These are phyloP conservation scores for Homarus gammarus DNA, from an alignment of 2,888 invertebrate genomes.

Conservation along the genomic window DNA sequence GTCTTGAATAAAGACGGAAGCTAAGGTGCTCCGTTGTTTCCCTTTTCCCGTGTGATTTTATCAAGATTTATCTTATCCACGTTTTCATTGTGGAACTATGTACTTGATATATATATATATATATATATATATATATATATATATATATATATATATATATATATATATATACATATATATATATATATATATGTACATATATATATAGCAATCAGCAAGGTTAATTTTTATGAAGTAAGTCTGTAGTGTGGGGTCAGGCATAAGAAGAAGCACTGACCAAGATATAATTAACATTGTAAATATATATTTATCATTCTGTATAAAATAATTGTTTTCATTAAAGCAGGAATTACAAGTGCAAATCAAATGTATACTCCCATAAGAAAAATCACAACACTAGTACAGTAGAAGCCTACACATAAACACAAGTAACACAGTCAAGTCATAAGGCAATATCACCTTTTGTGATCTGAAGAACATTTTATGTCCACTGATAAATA, in stretches of 20 bases:
- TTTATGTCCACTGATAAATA: not conserved
- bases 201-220: too few species aligned
- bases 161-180: constrained; percentile 14
- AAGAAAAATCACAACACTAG: not conserved
- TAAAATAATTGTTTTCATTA: not conserved
- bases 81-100: not conserved
- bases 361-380: not conserved
- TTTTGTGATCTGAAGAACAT: not conserved
- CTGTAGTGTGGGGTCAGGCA: too few species aligned
- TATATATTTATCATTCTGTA: too few species aligned
- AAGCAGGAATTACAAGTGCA: not conserved
- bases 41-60: too few species aligned
- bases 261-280: too few species aligned
- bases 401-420: not conserved
- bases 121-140: constrained; percentile 33
- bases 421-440: not conserved
- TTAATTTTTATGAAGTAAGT: too few species aligned
- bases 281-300: too few species aligned
- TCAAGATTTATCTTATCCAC: too few species aligned
- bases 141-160: constrained; percentile 38
- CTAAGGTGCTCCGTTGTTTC: too few species aligned
- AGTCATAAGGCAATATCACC: constrained; percentile 1
- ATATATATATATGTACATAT: constrained; percentile 36
- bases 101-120: constrained; percentile 38
- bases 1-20: too few species aligned